Percentiles rank a stretch among this genome's conserved stretches.
phyloP scores from a whole-genome alignment of 2,113 vertebrate genomes.

The Cygnus buccinator region DNA sequence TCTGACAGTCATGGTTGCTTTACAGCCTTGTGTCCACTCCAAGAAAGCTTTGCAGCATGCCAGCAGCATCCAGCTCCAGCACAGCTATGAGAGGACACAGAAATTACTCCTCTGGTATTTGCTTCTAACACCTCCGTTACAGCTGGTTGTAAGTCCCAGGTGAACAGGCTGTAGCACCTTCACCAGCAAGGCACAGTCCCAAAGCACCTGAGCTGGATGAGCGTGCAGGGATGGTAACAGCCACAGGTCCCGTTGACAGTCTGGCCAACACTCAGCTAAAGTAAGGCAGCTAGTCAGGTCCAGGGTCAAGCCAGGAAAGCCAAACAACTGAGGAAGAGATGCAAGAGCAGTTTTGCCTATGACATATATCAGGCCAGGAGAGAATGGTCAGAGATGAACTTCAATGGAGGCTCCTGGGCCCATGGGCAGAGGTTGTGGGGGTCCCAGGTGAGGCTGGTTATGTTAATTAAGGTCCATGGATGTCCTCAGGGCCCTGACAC shows the following conservation, averaged over 20 bases:
- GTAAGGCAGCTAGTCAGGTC: neutral
- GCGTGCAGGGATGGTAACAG: fast-evolving
- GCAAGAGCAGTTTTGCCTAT: neutral
- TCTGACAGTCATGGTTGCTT: neutral
- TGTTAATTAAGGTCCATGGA: neutral
- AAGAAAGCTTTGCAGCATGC: neutral
- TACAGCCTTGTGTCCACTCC: neutral
- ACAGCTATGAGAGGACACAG: neutral
- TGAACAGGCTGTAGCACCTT: neutral
- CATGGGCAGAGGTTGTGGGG: neutral
- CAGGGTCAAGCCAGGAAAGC: neutral
- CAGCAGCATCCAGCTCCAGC: neutral
- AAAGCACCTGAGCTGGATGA: neutral
- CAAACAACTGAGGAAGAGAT: neutral
- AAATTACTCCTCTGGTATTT: neutral
- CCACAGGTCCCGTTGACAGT: fast-evolving
- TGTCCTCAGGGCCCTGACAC: neutral
- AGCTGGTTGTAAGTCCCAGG: neutral
- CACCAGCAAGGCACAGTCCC: neutral
- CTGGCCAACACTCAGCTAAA: neutral
- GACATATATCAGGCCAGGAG: neutral
- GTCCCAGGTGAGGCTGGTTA: neutral
- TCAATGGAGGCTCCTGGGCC: neutral
- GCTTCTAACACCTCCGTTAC: neutral
- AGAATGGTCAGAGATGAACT: neutral